Evolutionary conservation across 1,140 invertebrate genomes (phyloP), one percentile per base, ranked within the genome.

Genomic region (Plodia interpunctella): DNA sequence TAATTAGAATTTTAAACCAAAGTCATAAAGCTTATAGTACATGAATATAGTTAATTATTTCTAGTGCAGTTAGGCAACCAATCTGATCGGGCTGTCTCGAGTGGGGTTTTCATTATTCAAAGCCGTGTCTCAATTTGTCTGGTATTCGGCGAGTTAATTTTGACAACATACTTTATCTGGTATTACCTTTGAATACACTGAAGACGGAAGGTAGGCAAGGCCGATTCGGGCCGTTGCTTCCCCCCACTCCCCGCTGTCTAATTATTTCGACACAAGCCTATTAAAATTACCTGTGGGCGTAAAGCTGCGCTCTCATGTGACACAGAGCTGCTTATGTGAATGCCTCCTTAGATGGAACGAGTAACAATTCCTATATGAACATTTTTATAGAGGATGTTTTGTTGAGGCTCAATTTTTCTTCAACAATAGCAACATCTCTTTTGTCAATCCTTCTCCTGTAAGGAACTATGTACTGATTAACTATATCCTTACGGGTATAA

Each of bases 181-280:
- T 51, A 50, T 51, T 49, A 49, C 44, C 44, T 57, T 50, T 25
- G 49, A 30, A 8, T 35, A n/a, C 49, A 57, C 20, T 57, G 20
- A 57, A 58, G 25, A 51, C 44, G 49, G 57, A 50, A 51, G 57
- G 15, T 13, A 17, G 38, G 49, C 56, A 49, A 57, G 56, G 44
- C 20, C 17, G 49, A 21, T 20, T 35, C 30, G 20, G 13, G 21
- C 44, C 2, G 19, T 19, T 38, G 13, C n/a, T 11, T 21, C 57
- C 57, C 8, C 49, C 25, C 44, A 10, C 56, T 21, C 49, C 25
- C 51, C 54, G 30, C 55, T 55, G 54, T 60, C 65, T 65, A 65
- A 72, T 70, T 74, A 72, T 74, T 72, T 70, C 66, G 60, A 71
- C 69, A 70, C 65, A 63, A 72, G 69, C 68, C 66, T 72, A 77